Evolutionary conservation across 37 sponge, comb jelly and placozoan species (phyloP), one percentile per base, ranked within the genome.

Genomic region (Halisarca cf. caerulea): DNA sequence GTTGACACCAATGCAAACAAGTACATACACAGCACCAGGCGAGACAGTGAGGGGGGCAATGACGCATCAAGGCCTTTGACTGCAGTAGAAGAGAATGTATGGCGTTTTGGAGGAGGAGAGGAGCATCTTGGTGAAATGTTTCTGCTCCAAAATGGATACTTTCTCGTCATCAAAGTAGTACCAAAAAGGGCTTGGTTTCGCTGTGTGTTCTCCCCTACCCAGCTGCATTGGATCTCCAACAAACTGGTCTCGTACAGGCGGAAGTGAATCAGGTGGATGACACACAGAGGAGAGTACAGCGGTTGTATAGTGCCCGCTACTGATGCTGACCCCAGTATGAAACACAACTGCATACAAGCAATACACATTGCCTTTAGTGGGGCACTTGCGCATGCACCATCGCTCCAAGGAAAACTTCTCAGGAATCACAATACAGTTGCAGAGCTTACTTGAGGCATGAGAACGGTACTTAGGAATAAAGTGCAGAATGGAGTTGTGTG

Each of bases 231-330:
- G 25, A 28, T 23, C 15, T 6, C 9, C 11, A 14, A 11, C 11
- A 47, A 47, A 47, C 51, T 47, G 51, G 9, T 47, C 51, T 4
- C 1, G 69, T 32, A 30, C 17, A 18, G 69, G 4, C 32, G 30
- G 35, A 1, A 1, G 30, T 3, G 69, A 3, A 27, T 34, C 33
- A 5, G 64, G 64, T 32, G 69, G 69, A 32, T 41, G 43, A 40
- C 77, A 74, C 1, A 44, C 24, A 2, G 44, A 5, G 45, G 77
- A 74, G 43, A 44, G 77, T 37, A 84, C 85, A 30, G 66, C 66
- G 1, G 51, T 81, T 21, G 90, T 89, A 71, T 93, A 93, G 79
- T 93, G 94, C 0, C 94, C 94, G 74, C 94, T 91, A 41, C 34
- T 41, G 66, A 88, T 78, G 27, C 78, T 75, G 37, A 57, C 39